Conservation (phyloP, 2,113 vertebrate species). For the Myotis lucifugus region DNA sequence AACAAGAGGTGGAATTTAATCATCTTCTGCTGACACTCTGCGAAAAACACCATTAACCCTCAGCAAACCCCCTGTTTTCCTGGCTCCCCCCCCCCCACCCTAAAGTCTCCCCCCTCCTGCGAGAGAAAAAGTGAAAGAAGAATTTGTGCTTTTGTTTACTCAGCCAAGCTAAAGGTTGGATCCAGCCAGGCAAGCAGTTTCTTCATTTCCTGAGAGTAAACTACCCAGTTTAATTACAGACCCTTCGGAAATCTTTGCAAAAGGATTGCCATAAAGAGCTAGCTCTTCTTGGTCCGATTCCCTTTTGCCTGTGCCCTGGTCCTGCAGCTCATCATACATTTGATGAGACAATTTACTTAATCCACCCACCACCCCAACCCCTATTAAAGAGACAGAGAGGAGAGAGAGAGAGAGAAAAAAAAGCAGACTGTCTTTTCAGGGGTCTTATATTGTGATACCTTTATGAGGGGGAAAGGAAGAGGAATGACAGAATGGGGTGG, state of each 20-base stretch:
- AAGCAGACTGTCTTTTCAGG: constrained; percentile 37
- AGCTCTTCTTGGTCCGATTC: constrained; percentile 82
- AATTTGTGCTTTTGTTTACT: constrained; percentile 88
- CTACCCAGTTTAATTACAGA: constrained; percentile 90
- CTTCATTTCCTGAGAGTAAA: constrained; percentile 89
- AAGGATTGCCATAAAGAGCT: constrained; percentile 85
- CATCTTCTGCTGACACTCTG: constrained; percentile 86
- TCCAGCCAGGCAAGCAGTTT: constrained; percentile 88
- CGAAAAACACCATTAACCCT: constrained; percentile 88
- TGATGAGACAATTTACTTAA: constrained; percentile 81
- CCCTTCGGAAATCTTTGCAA: constrained; percentile 87
- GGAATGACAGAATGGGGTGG: constrained; percentile 62
- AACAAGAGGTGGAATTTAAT: constrained; percentile 87
- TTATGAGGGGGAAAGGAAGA: constrained; percentile 17
- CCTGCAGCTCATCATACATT: constrained; percentile 85
- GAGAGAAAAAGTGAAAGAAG: constrained; percentile 80
- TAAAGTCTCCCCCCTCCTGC: constrained; percentile 62
- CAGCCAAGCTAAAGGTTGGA: constrained; percentile 88
- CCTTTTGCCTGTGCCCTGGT: constrained; percentile 81
- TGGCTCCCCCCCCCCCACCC: constrained; percentile 57
- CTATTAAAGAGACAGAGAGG: background rate
- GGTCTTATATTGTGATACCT: constrained; percentile 48
- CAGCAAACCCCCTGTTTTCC: constrained; percentile 84
- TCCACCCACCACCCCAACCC: constrained; percentile 69
- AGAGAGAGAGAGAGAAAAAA: background rate